Percentiles rank a stretch among this genome's conserved stretches.
Conservation (phyloP, 1,140 invertebrate species). For the Hypsibius dujardini region DNA sequence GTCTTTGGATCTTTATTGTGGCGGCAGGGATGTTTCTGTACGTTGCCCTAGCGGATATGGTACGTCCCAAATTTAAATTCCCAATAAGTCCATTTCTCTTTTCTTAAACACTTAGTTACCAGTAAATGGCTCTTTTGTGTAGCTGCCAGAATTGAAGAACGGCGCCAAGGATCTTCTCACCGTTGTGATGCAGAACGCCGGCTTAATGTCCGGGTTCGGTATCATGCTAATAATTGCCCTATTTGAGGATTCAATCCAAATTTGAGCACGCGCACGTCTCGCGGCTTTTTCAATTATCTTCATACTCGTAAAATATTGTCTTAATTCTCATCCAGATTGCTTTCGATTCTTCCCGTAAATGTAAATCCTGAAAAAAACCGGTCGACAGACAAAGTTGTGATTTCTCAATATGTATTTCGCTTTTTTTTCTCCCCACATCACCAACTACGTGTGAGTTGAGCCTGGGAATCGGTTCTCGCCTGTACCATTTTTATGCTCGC, state of each 20-base stretch:
- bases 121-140: background rate
- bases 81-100: background rate
- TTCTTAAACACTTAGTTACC: too few relatives aligned
- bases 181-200: slow-evolving; percentile 54
- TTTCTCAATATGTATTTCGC: too few relatives aligned
- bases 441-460: too few relatives aligned
- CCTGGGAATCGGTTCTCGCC: too few relatives aligned
- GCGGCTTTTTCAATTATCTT: too few relatives aligned
- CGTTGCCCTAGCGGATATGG: slow-evolving; percentile 84
- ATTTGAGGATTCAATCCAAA: slow-evolving; percentile 58
- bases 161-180: slow-evolving; percentile 33
- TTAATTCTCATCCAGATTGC: too few relatives aligned
- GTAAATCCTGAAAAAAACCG: too few relatives aligned
- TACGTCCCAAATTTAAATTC: slow-evolving; percentile 29
- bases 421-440: too few relatives aligned
- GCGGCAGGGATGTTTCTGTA: slow-evolving; percentile 85
- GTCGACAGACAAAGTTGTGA: too few relatives aligned
- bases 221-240: slow-evolving; percentile 75
- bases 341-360: too few relatives aligned
- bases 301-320: too few relatives aligned
- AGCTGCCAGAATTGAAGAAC: slow-evolving; percentile 27
- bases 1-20: slow-evolving; percentile 67
- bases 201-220: slow-evolving; percentile 55
- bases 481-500: too few relatives aligned
- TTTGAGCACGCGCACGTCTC: background rate